phyloP scores from a whole-genome alignment of 2,113 vertebrate species.

The Thalassoma bifasciatum region DNA sequence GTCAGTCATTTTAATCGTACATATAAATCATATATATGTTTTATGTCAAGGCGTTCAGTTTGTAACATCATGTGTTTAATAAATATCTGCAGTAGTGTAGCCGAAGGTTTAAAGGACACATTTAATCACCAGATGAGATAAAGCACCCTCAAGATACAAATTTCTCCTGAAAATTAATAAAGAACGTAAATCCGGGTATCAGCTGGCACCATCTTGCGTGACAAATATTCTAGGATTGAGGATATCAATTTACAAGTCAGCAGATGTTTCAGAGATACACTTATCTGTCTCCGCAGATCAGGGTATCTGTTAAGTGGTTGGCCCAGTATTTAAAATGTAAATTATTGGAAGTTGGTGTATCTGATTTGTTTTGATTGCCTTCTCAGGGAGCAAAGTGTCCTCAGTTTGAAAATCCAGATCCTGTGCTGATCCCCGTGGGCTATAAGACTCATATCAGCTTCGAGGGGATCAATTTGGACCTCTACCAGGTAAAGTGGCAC shows the following conservation, averaged over 20 bases:
- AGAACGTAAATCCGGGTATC: conserved; percentile 66
- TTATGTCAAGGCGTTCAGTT: neutral
- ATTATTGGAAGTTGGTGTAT: conserved; percentile 30
- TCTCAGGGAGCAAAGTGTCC: conserved; percentile 88
- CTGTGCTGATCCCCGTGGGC: conserved; percentile 90
- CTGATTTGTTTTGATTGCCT: conserved; percentile 38
- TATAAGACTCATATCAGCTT: conserved; percentile 86
- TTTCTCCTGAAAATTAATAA: conserved; percentile 48
- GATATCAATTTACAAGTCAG: conserved; percentile 70
- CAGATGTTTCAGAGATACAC: conserved; percentile 71
- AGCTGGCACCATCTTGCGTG: conserved; percentile 65
- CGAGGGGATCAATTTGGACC: conserved; percentile 88
- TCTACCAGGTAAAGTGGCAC: conserved; percentile 75
- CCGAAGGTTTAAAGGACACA: conserved; percentile 33
- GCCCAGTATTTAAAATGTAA: conserved; percentile 57
- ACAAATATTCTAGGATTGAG: conserved; percentile 59
- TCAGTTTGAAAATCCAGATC: conserved; percentile 89
- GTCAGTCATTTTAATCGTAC: conserved; percentile 73
- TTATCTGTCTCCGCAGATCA: conserved; percentile 60
- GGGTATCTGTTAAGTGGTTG: conserved; percentile 56
- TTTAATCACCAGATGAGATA: conserved; percentile 19
- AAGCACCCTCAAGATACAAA: conserved; percentile 24
- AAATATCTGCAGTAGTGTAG: neutral
- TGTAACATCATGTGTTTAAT: neutral
- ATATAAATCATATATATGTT: neutral